Base-by-base conservation (phyloP, 2,888 invertebrate species). In the Piscicola geometra region DNA sequence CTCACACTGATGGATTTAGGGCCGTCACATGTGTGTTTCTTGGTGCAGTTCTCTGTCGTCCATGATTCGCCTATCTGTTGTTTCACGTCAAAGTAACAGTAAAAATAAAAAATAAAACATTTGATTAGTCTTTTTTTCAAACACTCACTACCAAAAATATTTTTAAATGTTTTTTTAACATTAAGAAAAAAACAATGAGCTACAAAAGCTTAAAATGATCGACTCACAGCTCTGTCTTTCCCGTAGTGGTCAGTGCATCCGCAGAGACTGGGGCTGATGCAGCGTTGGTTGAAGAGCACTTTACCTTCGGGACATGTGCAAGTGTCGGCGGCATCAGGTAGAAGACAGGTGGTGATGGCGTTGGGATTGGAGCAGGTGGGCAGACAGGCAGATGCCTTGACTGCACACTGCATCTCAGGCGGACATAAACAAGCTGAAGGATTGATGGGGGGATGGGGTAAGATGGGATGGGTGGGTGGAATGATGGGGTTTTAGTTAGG, bases 291-390 rank as follows among this genome's bases (percentile, higher is more conserved):
- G n/a, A 60, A 64, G 33, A 73, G 35, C n/a, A 73, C 64, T 33
- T 73, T 73, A 1, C 73, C 73, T 35, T 52, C 36, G 2, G 73
- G 73, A 73, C 73, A 73, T n/a, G 64, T 36, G 28, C 73, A 73
- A 33, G 36, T 28, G 36, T 73, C 73, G 25, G n/a, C n/a, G n/a
- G 36, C 35, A 35, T 73, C 73, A 0, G 73, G 64, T 1, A 35
- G n/a, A 32, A 73, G 41, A 56, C 73, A 73, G 33, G 30, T 36
- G n/a, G 30, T 56, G 9, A 56, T 21, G 35, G 73, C 73, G 30
- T 64, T 32, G 32, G 60, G 73, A 33, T 73, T 64, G 64, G 32
- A 35, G 60, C 73, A 73, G 18, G 73, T 73, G 73, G 64, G 30
- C n/a, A 36, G 32, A 30, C 73, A 73, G 2, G 60, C 73, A 2